Evolutionary conservation across 2,113 vertebrate genomes (phyloP), one percentile per base, ranked within the genome.

Genomic region (Edolisoma coerulescens): DNA sequence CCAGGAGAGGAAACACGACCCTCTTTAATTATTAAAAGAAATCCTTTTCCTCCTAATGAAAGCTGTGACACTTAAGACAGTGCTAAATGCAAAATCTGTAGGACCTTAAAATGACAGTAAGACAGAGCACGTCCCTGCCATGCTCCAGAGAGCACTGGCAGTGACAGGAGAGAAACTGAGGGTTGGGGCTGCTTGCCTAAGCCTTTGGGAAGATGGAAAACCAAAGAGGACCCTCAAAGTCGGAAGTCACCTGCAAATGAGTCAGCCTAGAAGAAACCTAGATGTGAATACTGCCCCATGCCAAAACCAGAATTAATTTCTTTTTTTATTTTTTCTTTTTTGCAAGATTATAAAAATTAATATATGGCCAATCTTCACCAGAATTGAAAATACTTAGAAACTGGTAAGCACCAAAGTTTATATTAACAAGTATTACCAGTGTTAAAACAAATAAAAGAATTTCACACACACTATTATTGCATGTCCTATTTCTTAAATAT

Each of bases 11-110:
- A 91, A 91, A 87, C 81, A 41, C 0, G 10, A 82, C 69, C 71
- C 79, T 86, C 79, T 80, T 92, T 49, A 96, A 96, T 96, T 89
- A 94, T 92, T 96, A 63, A 92, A 76, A 76, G 61, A 85, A 96
- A 95, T 88, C 71, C 44, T 86, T 80, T 80, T 69, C 49, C 57
- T 53, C 20, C 33, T 50, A 76, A 60, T 41, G 87, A 68, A 74
- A 91, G 82, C 82, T 53, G 61, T 57, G 57, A 65, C 82, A 71
- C 42, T 70, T 42, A 49, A 74, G 42, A 57, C 27, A 71, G 59
- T 7, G 44, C 57, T 85, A 84, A 68, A 78, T 23, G 57, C 4
- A 7, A 89, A 65, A 92, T 65, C 75, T 44, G 15, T 15, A 33
- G 17, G 47, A 84, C 45, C 41, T 57, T 53, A 11, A 84, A 92